These are phyloP conservation scores for Nemurella pictetii DNA, from an alignment of 2,888 invertebrate genomes.

Conservation along the genomic window DNA sequence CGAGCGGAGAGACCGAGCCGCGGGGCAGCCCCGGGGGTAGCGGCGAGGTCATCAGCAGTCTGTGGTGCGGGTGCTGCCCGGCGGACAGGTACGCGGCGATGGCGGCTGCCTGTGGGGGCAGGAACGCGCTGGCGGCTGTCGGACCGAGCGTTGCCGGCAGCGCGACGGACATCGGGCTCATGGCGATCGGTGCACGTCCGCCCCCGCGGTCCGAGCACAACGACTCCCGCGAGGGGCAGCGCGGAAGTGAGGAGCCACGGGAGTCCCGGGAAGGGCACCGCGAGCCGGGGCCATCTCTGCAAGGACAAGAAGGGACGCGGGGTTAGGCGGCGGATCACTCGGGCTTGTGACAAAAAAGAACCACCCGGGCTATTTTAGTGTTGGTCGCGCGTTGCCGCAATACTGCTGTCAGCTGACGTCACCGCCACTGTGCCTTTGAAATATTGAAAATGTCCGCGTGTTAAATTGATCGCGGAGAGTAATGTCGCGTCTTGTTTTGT, in stretches of 20 bases:
- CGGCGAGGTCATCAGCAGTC: slow-evolving; percentile 69
- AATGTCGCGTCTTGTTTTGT: slow-evolving; percentile 31
- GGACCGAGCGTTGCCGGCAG: slow-evolving; percentile 67
- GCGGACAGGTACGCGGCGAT: slow-evolving; percentile 76
- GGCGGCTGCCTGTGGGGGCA: slow-evolving; percentile 79
- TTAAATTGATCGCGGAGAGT: slow-evolving; percentile 37
- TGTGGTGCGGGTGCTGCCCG: slow-evolving; percentile 67
- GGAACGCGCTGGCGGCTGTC: slow-evolving; percentile 61
- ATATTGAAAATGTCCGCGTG: slow-evolving; percentile 37
- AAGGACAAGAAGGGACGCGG: neutral
- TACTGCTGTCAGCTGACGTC: slow-evolving; percentile 34
- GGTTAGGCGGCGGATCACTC: neutral
- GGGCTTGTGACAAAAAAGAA: neutral
- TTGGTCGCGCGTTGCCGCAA: slow-evolving; percentile 26
- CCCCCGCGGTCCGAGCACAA: slow-evolving; percentile 67
- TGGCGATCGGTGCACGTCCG: slow-evolving; percentile 55
- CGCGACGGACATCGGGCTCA: slow-evolving; percentile 53
- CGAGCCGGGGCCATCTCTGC: slow-evolving; percentile 59
- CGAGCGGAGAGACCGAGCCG: slow-evolving; percentile 68
- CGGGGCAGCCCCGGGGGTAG: slow-evolving; percentile 53
- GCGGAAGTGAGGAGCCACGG: slow-evolving; percentile 63
- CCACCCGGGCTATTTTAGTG: slow-evolving; percentile 6
- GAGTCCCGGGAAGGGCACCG: slow-evolving; percentile 83
- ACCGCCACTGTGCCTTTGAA: slow-evolving; percentile 31
- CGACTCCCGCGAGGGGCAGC: slow-evolving; percentile 79